Conservation (phyloP, 2,113 vertebrate species). For the Ochotona princeps region DNA sequence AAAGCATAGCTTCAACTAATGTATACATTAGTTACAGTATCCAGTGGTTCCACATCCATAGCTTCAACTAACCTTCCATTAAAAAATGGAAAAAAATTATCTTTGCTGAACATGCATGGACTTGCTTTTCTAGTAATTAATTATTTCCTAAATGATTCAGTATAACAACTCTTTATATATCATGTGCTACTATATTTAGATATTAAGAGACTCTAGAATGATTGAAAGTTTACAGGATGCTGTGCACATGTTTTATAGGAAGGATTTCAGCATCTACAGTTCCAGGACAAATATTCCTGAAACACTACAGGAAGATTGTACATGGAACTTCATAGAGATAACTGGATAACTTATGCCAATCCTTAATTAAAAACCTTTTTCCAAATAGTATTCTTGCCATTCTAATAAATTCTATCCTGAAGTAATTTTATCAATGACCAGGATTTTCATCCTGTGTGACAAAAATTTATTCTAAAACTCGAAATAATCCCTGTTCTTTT, state of each 20-base stretch:
- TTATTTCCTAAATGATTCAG: neutral
- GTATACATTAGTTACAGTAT: neutral
- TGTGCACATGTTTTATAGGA: neutral
- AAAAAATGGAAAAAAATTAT: neutral
- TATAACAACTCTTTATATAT: neutral
- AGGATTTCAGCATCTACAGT: neutral
- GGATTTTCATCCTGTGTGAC: neutral
- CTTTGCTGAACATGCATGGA: neutral
- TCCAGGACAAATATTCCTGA: no score
- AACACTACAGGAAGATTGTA: neutral
- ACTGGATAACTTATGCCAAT: neutral
- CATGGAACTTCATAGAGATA: neutral
- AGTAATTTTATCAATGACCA: conserved; percentile 29
- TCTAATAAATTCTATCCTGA: conserved; percentile 10
- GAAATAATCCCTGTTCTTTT: neutral
- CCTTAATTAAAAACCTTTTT: conserved; percentile 4
- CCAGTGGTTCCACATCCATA: neutral
- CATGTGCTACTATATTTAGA: no score
- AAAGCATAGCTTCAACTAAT: no score
- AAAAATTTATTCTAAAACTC: conserved; percentile 32
- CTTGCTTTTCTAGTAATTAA: neutral
- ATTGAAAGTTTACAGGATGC: neutral
- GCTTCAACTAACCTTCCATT: neutral
- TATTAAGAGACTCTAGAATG: no score
- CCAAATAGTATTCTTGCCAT: conserved; percentile 17